These are phyloP conservation scores for Oncorhynchus gorbuscha DNA, from an alignment of 2,113 vertebrate species.

Conservation along the genomic window DNA sequence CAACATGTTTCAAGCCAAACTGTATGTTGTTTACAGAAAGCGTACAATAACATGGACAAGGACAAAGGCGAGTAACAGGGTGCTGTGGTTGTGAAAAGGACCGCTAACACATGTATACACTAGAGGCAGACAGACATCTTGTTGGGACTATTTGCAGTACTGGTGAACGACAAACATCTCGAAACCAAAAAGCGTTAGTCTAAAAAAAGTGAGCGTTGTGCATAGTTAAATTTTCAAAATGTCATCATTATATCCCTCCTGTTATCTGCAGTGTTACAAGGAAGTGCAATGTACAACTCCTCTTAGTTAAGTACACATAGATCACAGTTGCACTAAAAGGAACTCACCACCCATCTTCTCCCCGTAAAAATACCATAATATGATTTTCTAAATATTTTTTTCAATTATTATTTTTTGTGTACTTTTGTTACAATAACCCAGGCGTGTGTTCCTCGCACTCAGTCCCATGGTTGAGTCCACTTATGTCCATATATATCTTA, in stretches of 20 bases:
- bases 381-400: slow-evolving; percentile 57
- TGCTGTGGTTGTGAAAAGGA: slow-evolving; percentile 55
- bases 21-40: no score
- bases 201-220: slow-evolving; percentile 80
- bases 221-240: slow-evolving; percentile 74
- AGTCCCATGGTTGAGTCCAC: slow-evolving; percentile 73
- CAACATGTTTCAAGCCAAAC: no score
- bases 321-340: slow-evolving; percentile 79
- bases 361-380: slow-evolving; percentile 68
- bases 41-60: slow-evolving; percentile 51
- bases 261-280: slow-evolving; percentile 73
- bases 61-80: slow-evolving; percentile 31
- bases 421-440: slow-evolving; percentile 69
- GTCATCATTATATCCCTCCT: slow-evolving; percentile 52
- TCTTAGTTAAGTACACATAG: slow-evolving; percentile 71
- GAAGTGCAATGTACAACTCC: slow-evolving; percentile 77
- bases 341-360: slow-evolving; percentile 68
- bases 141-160: slow-evolving; percentile 67
- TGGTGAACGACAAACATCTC: slow-evolving; percentile 70
- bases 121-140: slow-evolving; percentile 55
- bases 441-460: slow-evolving; percentile 57
- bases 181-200: slow-evolving; percentile 69
- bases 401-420: slow-evolving; percentile 55
- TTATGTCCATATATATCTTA: slow-evolving; percentile 37
- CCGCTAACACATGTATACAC: slow-evolving; percentile 58